Evolutionary conservation across 2,797 vertebrate species (phyloP), one percentile per base, ranked within the genome.

Genomic region (Fratercula arctica): DNA sequence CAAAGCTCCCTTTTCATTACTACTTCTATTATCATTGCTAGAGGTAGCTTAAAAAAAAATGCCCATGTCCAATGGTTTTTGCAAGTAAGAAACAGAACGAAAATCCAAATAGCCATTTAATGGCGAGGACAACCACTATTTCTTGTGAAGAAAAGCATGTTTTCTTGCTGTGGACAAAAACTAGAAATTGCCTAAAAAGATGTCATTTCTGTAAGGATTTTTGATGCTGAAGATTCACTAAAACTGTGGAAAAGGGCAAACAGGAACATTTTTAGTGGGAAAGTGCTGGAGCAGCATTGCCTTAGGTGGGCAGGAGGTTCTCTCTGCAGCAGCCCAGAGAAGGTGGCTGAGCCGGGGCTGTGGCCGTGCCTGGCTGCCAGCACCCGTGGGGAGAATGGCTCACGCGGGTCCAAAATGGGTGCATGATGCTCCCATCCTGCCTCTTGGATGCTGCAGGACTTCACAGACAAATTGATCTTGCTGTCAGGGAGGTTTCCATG

Each of bases 381-480:
- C 10, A 43, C 1, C 17, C 1, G 1, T 0, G 9, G 15, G 16
- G 14, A 66, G 3, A 5, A 23, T 1, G 2, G 13, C 14, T 70
- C 0, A 0, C 0, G 4, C 57, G 54, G 25, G 6, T 29, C 50
- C 54, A 66, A 53, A 29, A n/a, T 8, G 10, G 25, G 7, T n/a
- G 28, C 11, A 5, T 46, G 48, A 31, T 68, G 25, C 23, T 80
- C n/a, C 41, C 19, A 18, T 16, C 29, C 50, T 3, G 0, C 13
- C 11, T 19, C 56, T 67, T 11, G 16, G 19, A 50, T 85, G 33
- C 37, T 63, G 41, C 56, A 45, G 37, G 37, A 10, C 35, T 64
- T 53, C 43, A 35, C 28, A 76, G 26, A 28, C 23, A 50, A 3
- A 41, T 51, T 29, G n/a, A 9, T 25, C 43, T 77, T 54, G 16